Evolutionary conservation across 2,888 invertebrate genomes (phyloP).

Genomic region (Vesta saturnalis): DNA sequence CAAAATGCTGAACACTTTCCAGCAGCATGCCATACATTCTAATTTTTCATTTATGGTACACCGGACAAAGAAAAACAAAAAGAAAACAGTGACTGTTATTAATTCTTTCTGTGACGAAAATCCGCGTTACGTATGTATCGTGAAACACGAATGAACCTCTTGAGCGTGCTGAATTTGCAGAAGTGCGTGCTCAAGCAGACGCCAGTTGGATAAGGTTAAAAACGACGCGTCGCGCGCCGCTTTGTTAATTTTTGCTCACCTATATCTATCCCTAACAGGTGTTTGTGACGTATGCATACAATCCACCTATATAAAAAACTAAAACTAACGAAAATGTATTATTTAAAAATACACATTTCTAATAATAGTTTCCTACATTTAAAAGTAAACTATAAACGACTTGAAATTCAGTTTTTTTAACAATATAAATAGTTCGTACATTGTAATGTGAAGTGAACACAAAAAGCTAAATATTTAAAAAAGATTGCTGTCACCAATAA

Average conservation of each 20-base stretch:
- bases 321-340: too few relatives aligned
- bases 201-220: slow-evolving; percentile 13
- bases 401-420: too few relatives aligned
- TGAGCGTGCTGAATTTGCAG: slow-evolving; percentile 16
- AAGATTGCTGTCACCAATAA: too few relatives aligned
- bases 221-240: slow-evolving; percentile 28
- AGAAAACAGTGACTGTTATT: not conserved
- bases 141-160: slow-evolving; percentile 21
- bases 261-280: slow-evolving; percentile 26
- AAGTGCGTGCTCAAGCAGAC: slow-evolving; percentile 12
- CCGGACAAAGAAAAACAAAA: not conserved
- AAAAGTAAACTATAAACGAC: too few relatives aligned
- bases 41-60: not conserved
- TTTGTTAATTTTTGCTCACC: slow-evolving; percentile 18
- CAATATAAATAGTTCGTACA: too few relatives aligned
- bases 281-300: slow-evolving; percentile 19
- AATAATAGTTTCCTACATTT: too few relatives aligned
- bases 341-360: too few relatives aligned
- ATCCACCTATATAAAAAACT: slow-evolving; percentile 9
- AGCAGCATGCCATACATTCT: slow-evolving; percentile 73
- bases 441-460: too few relatives aligned
- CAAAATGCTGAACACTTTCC: slow-evolving; percentile 71
- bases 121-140: not conserved
- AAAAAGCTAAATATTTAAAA: too few relatives aligned
- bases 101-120: not conserved